Base-by-base conservation (phyloP, 2,888 invertebrate genomes). In the Nysson spinosus region DNA sequence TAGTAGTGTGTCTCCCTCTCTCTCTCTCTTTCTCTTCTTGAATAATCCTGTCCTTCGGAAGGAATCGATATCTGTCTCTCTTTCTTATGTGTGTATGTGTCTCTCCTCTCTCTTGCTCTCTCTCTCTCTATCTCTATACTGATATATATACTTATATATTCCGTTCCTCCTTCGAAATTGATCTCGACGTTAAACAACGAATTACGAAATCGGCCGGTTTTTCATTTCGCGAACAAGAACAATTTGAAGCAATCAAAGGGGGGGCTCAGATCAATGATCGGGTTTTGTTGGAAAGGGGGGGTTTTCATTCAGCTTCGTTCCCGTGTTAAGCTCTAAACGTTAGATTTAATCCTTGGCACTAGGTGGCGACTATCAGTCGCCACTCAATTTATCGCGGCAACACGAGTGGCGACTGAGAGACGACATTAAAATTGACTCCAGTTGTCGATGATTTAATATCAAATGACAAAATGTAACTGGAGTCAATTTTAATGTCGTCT, bases 321-420 rank as follows among this genome's bases (percentile, higher is more conserved):
- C 68, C 66, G 64, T 75, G 74, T 75, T 72, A 69, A 72, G 75
- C 57, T 65, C 69, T 75, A 75, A n/a, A n/a, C 65, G 30, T 69
- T 74, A 72, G 50, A 63, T 70, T 71, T 67, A 75, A 71, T 61
- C 61, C 63, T n/a, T n/a, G n/a, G n/a, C n/a, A n/a, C n/a, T n/a
- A n/a, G n/a, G n/a, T n/a, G n/a, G n/a, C n/a, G n/a, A n/a, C n/a
- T n/a, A n/a, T n/a, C n/a, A n/a, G n/a, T n/a, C n/a, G n/a, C n/a
- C n/a, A n/a, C n/a, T n/a, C n/a, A n/a, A n/a, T n/a, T n/a, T n/a
- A n/a, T n/a, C n/a, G n/a, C n/a, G n/a, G n/a, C n/a, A n/a, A n/a
- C n/a, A n/a, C n/a, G n/a, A n/a, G n/a, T n/a, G n/a, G n/a, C n/a
- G n/a, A n/a, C n/a, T n/a, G n/a, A n/a, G n/a, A n/a, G n/a, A n/a